Conservation (phyloP, 92 coral and sea anemone species). For the Galaxea fascicularis region DNA sequence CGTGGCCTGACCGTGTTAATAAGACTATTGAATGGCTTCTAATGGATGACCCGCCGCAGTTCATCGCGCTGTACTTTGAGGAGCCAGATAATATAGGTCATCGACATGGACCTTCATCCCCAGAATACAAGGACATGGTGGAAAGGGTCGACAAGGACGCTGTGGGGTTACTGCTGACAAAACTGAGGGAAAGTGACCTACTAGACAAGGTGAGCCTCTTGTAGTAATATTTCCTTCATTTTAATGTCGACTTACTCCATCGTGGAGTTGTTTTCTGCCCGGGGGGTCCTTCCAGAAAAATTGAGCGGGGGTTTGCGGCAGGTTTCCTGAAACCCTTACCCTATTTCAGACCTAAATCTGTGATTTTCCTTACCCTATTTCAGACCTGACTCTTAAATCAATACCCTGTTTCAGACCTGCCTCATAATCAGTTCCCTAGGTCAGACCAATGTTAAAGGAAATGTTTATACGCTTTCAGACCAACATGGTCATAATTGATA, state of each 20-base stretch:
- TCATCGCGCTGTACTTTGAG: constrained; percentile 74
- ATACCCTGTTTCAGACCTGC: too few relatives aligned
- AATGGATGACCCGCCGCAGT: constrained; percentile 76
- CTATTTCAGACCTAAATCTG: too few relatives aligned
- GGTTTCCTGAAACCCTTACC: too few relatives aligned
- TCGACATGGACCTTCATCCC: constrained; percentile 55
- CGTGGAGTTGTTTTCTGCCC: too few relatives aligned
- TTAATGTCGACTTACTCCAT: neutral
- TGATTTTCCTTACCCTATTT: too few relatives aligned
- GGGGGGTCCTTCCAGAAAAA: too few relatives aligned
- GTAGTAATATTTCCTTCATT: neutral
- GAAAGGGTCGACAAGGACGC: constrained; percentile 75
- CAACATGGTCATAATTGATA: too few relatives aligned
- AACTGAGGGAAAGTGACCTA: constrained; percentile 59
- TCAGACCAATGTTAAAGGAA: too few relatives aligned
- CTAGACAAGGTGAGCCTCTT: constrained; percentile 59
- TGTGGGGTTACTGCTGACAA: constrained; percentile 78
- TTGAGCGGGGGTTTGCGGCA: too few relatives aligned
- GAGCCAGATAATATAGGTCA: constrained; percentile 80
- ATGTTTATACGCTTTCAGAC: too few relatives aligned
- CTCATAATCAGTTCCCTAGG: too few relatives aligned
- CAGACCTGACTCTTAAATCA: too few relatives aligned
- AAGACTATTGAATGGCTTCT: constrained; percentile 71
- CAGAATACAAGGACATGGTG: constrained; percentile 60
- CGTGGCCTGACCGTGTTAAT: constrained; percentile 73